Conservation (phyloP, 2,797 vertebrate species). For the Selene dorsalis region DNA sequence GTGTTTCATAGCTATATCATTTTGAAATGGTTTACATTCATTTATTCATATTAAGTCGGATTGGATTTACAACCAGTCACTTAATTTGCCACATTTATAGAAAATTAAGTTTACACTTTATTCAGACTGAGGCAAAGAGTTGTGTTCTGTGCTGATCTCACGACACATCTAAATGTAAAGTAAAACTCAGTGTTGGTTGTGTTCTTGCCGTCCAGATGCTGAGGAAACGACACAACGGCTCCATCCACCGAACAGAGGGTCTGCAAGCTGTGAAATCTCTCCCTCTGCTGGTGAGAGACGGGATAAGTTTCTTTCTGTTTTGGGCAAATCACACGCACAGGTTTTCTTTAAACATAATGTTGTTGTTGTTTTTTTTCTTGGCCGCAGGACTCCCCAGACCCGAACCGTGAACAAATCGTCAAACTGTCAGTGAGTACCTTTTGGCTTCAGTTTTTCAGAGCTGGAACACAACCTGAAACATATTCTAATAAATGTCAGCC, state of each 20-base stretch:
- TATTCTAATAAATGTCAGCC: background rate
- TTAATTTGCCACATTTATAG: background rate
- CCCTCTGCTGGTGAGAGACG: slow-evolving; percentile 89
- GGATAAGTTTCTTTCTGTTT: background rate
- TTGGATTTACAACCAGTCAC: too few species aligned
- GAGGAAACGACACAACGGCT: slow-evolving; percentile 88
- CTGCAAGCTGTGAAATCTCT: slow-evolving; percentile 97
- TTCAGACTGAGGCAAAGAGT: background rate
- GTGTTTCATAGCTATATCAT: background rate
- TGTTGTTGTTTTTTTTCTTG: background rate
- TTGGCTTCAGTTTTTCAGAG: background rate
- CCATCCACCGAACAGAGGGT: slow-evolving; percentile 91
- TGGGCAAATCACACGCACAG: background rate
- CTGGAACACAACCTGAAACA: background rate
- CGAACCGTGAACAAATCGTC: slow-evolving; percentile 90
- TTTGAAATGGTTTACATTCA: background rate
- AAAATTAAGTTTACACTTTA: background rate
- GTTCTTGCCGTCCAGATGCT: slow-evolving; percentile 85
- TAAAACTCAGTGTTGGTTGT: background rate
- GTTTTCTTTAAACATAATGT: background rate
- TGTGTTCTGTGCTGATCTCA: background rate
- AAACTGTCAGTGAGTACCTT: slow-evolving; percentile 94
- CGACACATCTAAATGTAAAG: background rate
- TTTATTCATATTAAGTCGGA: background rate
- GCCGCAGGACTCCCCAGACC: slow-evolving; percentile 92